phyloP scores from a whole-genome alignment of 2,797 vertebrate genomes.

The Cebuella pygmaea region DNA sequence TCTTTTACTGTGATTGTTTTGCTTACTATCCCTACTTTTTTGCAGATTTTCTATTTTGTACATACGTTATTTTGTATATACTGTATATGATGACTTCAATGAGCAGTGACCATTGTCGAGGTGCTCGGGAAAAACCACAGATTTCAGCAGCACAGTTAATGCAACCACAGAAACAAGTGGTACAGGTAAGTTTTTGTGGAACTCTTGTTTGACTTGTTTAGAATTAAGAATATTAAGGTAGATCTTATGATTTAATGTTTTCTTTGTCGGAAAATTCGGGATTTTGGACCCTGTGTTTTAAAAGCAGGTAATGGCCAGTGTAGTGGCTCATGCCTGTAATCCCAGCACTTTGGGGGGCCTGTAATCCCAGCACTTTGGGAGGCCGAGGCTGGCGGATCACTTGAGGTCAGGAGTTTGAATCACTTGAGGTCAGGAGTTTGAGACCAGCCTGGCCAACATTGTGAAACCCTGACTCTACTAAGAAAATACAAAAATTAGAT shows the following conservation, averaged over 20 bases:
- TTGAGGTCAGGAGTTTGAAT: not conserved
- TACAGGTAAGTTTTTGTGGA: slow-evolving; percentile 90
- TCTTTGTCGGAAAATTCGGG: not conserved
- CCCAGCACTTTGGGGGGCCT: not conserved
- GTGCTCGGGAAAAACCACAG: slow-evolving; percentile 94
- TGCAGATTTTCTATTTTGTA: slow-evolving; percentile 99
- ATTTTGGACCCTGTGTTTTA: slow-evolving; percentile 20
- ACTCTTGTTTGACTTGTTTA: not conserved
- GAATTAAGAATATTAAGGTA: slow-evolving; percentile 29
- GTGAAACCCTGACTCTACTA: not conserved
- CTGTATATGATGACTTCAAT: slow-evolving; percentile 99
- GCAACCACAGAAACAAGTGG: slow-evolving; percentile 94
- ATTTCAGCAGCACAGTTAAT: slow-evolving; percentile 90
- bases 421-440: not conserved
- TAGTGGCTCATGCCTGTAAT: not conserved
- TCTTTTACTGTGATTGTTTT: slow-evolving; percentile 23
- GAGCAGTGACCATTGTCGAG: slow-evolving; percentile 94
- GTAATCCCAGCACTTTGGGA: not conserved
- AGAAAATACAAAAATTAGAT: not conserved
- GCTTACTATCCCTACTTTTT: slow-evolving; percentile 70
- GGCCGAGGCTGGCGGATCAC: not conserved
- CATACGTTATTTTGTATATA: slow-evolving; percentile 99
- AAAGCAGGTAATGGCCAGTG: not conserved
- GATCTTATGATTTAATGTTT: not conserved
- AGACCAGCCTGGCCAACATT: not conserved